A percentile compares a stretch with the other conserved stretches of the same genome.
These are phyloP conservation scores for Sciurus niger DNA, from an alignment of 2,113 vertebrate species.

Conservation along the genomic window DNA sequence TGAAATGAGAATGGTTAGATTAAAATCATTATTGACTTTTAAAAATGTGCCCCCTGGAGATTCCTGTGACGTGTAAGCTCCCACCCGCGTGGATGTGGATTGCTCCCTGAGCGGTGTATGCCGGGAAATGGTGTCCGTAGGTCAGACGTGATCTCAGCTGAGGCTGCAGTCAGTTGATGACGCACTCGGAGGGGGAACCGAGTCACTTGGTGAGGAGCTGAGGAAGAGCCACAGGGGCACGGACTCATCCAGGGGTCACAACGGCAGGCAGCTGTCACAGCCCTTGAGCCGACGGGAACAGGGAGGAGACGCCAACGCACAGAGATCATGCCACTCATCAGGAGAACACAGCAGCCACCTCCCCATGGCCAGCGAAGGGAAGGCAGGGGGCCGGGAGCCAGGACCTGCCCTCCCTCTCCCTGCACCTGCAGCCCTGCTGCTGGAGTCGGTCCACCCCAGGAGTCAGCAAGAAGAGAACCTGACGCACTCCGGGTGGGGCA, in stretches of 20 bases:
- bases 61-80: neutral
- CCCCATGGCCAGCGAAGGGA: neutral
- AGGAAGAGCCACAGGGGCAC: neutral
- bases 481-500: too few relatives aligned
- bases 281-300: neutral
- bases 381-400: accelerated
- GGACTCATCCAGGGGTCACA: too few relatives aligned
- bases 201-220: too few relatives aligned
- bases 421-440: neutral
- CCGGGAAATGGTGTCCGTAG: neutral
- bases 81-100: neutral
- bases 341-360: neutral
- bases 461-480: neutral
- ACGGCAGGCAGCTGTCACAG: too few relatives aligned
- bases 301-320: neutral
- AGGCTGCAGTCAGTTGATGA: too few relatives aligned
- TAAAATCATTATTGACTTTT: neutral
- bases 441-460: neutral
- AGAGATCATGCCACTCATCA: neutral
- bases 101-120: neutral
- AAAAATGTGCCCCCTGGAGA: neutral
- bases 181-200: too few relatives aligned
- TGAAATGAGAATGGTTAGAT: neutral
- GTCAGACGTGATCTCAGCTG: too few relatives aligned
- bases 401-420: neutral